phyloP scores from a whole-genome alignment of 2,888 invertebrate species.

The Subacronicta megacephala region DNA sequence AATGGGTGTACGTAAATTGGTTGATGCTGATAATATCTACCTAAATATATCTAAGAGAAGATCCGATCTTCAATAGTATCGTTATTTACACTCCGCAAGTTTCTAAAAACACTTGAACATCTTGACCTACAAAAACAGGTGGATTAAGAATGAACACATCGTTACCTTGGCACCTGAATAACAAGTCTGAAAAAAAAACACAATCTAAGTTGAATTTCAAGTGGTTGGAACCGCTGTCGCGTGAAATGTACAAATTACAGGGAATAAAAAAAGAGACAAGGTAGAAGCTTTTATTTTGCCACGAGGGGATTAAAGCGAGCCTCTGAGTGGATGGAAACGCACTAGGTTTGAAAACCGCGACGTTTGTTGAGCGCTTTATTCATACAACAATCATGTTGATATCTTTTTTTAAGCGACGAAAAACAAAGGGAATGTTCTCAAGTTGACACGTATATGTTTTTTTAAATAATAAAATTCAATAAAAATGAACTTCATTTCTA shows the following conservation, averaged over 20 bases:
- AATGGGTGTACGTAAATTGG: no score
- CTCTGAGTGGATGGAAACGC: constrained; percentile 11
- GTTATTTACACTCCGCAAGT: no score
- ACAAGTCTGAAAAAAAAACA: constrained; percentile 6
- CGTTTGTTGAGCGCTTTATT: neutral
- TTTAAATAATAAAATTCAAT: no score
- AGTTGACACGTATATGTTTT: no score
- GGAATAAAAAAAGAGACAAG: constrained; percentile 48
- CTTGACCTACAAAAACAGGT: neutral
- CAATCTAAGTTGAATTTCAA: constrained; percentile 19
- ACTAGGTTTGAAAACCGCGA: constrained; percentile 3
- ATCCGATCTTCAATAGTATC: no score
- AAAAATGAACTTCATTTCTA: no score
- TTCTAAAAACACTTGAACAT: neutral
- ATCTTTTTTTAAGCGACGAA: no score
- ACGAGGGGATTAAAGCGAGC: constrained; percentile 54
- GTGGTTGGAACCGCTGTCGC: constrained; percentile 7
- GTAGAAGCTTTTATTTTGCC: constrained; percentile 57
- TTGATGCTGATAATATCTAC: no score
- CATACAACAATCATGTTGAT: no score
- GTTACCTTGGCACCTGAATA: neutral
- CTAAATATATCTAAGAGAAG: no score
- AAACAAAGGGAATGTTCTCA: no score
- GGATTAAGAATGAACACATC: neutral
- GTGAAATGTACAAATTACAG: constrained; percentile 56